Evolutionary conservation across 2,797 vertebrate genomes (phyloP).

Genomic region (Muscicapa striata): DNA sequence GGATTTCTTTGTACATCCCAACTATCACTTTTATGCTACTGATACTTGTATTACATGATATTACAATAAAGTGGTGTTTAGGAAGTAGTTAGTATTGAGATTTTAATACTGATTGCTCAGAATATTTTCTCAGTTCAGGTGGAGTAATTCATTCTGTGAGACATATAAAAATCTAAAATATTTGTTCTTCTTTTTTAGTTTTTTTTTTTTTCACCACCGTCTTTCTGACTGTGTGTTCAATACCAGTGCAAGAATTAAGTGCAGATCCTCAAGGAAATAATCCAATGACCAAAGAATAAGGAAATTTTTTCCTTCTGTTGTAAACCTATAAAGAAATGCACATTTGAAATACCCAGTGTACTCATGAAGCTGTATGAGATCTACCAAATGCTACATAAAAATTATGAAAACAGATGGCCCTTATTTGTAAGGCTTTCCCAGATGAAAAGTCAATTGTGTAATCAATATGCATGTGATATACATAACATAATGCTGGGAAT

Average conservation of each 20-base stretch:
- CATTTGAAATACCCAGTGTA: not conserved
- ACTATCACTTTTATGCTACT: not conserved
- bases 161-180: not conserved
- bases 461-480: not conserved
- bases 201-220: too few species aligned
- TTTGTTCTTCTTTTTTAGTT: not conserved
- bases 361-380: not conserved
- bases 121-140: not conserved
- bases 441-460: not conserved
- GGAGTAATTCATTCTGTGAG: not conserved
- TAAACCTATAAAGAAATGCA: not conserved
- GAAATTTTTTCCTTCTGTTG: not conserved
- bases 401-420: not conserved
- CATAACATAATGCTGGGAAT: not conserved
- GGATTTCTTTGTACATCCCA: not conserved
- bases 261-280: not conserved
- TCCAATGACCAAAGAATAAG: not conserved
- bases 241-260: not conserved
- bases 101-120: not conserved
- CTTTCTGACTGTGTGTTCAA: not conserved
- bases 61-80: not conserved
- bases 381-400: not conserved
- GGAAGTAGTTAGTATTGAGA: not conserved
- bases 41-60: not conserved
- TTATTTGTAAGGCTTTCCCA: not conserved